These are phyloP conservation scores for Erethizon dorsatum DNA, from an alignment of 2,797 vertebrate genomes.

Conservation along the genomic window DNA sequence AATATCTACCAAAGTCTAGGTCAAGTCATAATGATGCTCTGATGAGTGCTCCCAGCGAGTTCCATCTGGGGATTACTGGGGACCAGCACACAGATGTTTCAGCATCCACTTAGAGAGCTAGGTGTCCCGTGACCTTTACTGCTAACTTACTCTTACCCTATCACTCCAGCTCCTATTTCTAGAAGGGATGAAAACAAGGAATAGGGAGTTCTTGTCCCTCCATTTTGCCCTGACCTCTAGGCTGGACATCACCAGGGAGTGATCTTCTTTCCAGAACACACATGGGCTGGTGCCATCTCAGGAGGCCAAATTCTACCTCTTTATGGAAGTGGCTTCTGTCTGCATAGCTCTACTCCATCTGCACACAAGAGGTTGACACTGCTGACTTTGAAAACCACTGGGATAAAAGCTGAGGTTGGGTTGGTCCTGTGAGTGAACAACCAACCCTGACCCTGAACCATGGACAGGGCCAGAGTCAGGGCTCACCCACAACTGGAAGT, in stretches of 20 bases:
- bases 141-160: neutral
- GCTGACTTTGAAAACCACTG: conserved; percentile 42
- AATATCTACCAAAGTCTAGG: neutral
- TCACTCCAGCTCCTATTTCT: neutral
- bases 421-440: neutral
- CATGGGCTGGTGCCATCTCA: neutral
- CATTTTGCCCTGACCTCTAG: conserved; percentile 36
- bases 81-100: neutral
- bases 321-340: conserved; percentile 29
- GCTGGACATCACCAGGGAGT: conserved; percentile 12
- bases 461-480: neutral
- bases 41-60: neutral
- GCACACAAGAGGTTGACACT: neutral
- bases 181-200: neutral
- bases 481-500: neutral
- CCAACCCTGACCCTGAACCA: neutral
- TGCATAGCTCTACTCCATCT: neutral
- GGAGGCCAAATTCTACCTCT: neutral
- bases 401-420: neutral
- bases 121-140: neutral
- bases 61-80: neutral
- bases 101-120: neutral
- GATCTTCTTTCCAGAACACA: neutral
- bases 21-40: conserved; percentile 8
- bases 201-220: neutral